Evolutionary conservation across 2,797 vertebrate species (phyloP).

Genomic region (Helicolenus hilgendorfi): DNA sequence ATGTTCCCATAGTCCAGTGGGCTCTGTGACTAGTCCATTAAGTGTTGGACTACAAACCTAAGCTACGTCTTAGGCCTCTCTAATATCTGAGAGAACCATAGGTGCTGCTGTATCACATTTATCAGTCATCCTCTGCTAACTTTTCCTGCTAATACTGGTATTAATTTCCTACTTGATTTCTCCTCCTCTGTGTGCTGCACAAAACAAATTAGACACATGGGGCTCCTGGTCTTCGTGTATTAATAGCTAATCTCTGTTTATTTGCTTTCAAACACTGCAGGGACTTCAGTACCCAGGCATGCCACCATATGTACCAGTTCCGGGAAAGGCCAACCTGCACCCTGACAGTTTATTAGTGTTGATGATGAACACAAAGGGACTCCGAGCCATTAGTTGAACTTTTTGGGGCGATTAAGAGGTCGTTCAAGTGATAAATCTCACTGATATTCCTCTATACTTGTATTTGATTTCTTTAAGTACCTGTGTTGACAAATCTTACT

Average conservation of each 20-base stretch:
- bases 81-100: neutral
- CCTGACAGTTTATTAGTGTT: neutral
- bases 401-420: neutral
- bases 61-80: neutral
- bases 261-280: slow-evolving; percentile 30
- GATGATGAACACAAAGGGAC: neutral
- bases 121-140: neutral
- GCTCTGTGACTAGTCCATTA: neutral
- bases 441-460: neutral
- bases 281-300: neutral
- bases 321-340: slow-evolving; percentile 5
- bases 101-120: neutral
- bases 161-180: slow-evolving; percentile 16
- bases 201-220: slow-evolving; percentile 34
- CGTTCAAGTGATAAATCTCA: neutral
- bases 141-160: neutral
- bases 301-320: neutral
- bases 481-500: neutral
- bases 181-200: neutral
- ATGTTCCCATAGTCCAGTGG: neutral
- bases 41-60: too few species aligned
- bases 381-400: neutral
- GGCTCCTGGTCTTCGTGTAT: slow-evolving; percentile 14
- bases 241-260: slow-evolving; percentile 39
- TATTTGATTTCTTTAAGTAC: neutral